phyloP scores from a whole-genome alignment of 2,888 invertebrate species.

The Melinaea marsaeus region DNA sequence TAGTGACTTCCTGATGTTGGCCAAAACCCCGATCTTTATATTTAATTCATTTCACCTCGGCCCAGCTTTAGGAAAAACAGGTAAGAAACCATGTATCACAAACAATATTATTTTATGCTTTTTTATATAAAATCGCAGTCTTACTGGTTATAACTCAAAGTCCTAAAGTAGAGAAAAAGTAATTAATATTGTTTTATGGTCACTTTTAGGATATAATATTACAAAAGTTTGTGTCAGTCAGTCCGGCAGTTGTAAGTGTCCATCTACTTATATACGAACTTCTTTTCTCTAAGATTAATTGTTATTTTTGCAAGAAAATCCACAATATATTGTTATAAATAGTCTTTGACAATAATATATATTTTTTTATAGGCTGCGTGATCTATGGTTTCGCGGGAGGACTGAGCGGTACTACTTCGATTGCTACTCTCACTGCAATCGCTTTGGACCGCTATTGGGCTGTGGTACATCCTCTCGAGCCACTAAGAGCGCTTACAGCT shows the following conservation, averaged over 20 bases:
- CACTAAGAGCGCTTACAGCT: conserved; percentile 79
- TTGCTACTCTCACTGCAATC: conserved; percentile 87
- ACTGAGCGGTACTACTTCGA: conserved; percentile 88
- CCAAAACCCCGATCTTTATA: conserved; percentile 85
- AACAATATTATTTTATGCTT: neutral
- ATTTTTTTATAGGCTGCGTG: conserved; percentile 81
- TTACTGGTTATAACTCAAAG: too few species aligned
- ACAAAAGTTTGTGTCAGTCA: too few species aligned
- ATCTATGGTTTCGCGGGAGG: conserved; percentile 90
- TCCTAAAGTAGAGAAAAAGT: too few species aligned
- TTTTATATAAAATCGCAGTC: too few species aligned
- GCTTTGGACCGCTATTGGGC: conserved; percentile 90
- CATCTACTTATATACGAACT: too few species aligned
- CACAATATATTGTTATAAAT: neutral
- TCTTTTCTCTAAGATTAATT: too few species aligned
- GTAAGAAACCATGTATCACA: conserved; percentile 57
- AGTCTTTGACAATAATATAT: neutral
- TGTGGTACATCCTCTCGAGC: conserved; percentile 86
- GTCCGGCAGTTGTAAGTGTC: too few species aligned
- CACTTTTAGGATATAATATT: too few species aligned
- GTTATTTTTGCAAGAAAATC: too few species aligned
- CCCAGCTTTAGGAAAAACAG: conserved; percentile 83
- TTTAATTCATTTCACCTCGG: conserved; percentile 85
- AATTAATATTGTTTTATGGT: too few species aligned
- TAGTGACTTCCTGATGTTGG: conserved; percentile 85